A percentile compares a stretch with the other conserved stretches of the same genome.
These are phyloP conservation scores for Zonitis immaculata DNA, from an alignment of 2,888 invertebrate genomes.

Conservation along the genomic window DNA sequence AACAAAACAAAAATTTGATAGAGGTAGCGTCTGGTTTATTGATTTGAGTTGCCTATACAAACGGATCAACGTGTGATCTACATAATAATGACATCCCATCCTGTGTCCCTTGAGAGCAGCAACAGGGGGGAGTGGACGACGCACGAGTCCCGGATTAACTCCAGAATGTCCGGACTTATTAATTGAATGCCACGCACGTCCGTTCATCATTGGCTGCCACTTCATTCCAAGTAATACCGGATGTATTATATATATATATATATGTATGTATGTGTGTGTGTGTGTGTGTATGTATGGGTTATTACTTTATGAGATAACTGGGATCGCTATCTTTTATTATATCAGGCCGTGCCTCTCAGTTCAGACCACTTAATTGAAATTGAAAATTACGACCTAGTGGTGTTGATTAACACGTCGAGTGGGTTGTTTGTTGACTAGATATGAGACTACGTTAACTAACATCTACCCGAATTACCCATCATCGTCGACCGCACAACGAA, in stretches of 20 bases:
- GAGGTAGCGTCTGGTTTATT: slow-evolving; percentile 32
- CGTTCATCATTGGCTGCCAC: slow-evolving; percentile 49
- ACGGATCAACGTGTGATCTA: slow-evolving; percentile 51
- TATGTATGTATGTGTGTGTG: slow-evolving; percentile 28
- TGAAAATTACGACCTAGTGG: slow-evolving; percentile 41
- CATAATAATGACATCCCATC: slow-evolving; percentile 51
- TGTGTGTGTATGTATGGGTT: slow-evolving; percentile 29
- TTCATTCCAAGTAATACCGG: slow-evolving; percentile 44
- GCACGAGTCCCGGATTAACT: slow-evolving; percentile 48
- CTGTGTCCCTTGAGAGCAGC: slow-evolving; percentile 42
- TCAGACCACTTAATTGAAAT: slow-evolving; percentile 44
- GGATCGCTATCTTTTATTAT: slow-evolving; percentile 45
- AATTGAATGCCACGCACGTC: slow-evolving; percentile 50
- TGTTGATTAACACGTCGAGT: slow-evolving; percentile 32
- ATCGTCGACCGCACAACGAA: slow-evolving; percentile 12
- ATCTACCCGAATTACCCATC: slow-evolving; percentile 14
- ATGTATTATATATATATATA: slow-evolving; percentile 15
- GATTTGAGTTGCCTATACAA: slow-evolving; percentile 45
- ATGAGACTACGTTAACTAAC: slow-evolving; percentile 15
- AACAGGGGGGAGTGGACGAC: no score
- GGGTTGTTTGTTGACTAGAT: slow-evolving; percentile 22
- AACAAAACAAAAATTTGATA: neutral
- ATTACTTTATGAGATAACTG: slow-evolving; percentile 44
- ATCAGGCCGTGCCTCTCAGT: slow-evolving; percentile 34
- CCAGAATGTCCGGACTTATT: slow-evolving; percentile 46